phyloP scores from a whole-genome alignment of 2,113 vertebrate species.

The Artemisiospiza belli region DNA sequence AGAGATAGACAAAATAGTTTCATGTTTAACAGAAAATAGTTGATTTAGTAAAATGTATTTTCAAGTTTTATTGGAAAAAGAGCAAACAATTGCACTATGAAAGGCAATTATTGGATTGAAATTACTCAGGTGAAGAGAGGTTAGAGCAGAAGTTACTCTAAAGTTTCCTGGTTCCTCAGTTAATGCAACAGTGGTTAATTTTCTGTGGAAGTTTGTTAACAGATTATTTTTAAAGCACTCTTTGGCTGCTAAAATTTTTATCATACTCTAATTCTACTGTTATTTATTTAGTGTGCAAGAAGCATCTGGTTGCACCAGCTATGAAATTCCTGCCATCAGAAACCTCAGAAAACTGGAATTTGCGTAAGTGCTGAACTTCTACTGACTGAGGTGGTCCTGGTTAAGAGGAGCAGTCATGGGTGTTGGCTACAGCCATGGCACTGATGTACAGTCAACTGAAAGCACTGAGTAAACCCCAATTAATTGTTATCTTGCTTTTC shows the following conservation, averaged over 20 bases:
- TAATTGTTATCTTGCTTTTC: background rate
- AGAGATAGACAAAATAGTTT: background rate
- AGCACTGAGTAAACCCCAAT: background rate
- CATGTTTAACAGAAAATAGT: background rate
- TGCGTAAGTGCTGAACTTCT: slow-evolving; percentile 67
- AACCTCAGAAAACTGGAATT: slow-evolving; percentile 86
- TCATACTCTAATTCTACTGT: background rate
- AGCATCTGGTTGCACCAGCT: background rate
- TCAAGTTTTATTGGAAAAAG: background rate
- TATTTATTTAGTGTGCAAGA: slow-evolving; percentile 41
- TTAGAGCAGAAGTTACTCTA: background rate
- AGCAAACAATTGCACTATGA: background rate
- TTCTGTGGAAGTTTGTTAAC: background rate
- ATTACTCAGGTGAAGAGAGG: background rate
- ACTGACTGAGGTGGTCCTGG: background rate
- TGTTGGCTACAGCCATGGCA: background rate
- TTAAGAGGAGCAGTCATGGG: background rate
- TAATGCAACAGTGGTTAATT: background rate
- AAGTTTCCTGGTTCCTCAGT: background rate
- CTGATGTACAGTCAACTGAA: background rate
- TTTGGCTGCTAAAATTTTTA: background rate
- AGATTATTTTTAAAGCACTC: background rate
- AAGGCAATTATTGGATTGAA: background rate
- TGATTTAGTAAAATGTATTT: background rate
- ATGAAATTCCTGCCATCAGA: slow-evolving; percentile 81